Percentiles rank a stretch among this genome's conserved stretches.
Evolutionary conservation across 2,797 vertebrate genomes (phyloP).

Genomic region (Dendrocincla tyrannina): DNA sequence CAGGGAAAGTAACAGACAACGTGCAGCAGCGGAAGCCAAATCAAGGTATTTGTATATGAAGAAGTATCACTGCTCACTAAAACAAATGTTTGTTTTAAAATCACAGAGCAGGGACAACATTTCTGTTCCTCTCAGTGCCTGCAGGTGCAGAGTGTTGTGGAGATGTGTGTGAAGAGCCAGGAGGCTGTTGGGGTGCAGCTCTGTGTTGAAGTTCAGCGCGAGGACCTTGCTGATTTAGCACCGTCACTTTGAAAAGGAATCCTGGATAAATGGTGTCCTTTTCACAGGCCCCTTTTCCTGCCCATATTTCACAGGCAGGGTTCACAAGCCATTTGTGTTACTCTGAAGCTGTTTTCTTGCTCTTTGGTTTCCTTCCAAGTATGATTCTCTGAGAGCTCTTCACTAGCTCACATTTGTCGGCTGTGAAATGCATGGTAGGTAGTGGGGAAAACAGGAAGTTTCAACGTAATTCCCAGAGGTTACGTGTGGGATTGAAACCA

Average conservation of each 20-base stretch:
- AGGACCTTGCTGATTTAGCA: neutral
- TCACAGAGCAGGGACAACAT: neutral
- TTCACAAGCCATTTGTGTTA: neutral
- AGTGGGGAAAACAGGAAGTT: constrained; percentile 36
- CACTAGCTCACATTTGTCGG: neutral
- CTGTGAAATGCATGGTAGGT: neutral
- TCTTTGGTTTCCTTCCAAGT: constrained; percentile 16
- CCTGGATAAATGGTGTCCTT: neutral
- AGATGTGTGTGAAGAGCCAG: neutral
- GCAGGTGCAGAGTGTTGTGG: fast-evolving
- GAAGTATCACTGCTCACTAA: neutral
- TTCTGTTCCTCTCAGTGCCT: neutral
- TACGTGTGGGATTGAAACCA: neutral
- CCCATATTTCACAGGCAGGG: neutral
- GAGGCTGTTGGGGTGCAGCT: neutral
- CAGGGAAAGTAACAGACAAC: neutral
- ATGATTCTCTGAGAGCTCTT: neutral
- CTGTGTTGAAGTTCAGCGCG: fast-evolving
- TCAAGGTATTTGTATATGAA: neutral
- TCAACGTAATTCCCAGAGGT: constrained; percentile 9
- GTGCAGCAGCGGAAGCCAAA: neutral
- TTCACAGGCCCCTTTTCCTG: neutral
- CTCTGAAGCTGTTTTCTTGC: neutral
- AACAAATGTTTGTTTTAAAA: neutral
- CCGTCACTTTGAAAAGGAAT: neutral